phyloP scores from a whole-genome alignment of 2,113 vertebrate species.

The Sinocyclocheilus anophthalmus region DNA sequence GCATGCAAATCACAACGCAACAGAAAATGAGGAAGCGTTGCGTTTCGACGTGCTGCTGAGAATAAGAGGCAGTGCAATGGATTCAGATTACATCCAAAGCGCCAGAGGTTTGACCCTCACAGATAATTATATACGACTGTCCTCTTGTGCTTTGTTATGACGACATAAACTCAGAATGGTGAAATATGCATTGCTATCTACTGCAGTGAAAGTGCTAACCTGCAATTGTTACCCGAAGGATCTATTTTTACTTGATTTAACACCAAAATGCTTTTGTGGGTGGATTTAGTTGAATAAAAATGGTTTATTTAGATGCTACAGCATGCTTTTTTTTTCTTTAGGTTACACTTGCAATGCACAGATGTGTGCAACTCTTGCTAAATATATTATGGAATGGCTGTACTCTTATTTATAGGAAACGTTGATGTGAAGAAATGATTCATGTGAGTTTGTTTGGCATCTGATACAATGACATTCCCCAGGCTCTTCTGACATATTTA shows the following conservation, averaged over 20 bases:
- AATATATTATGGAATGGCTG: neutral
- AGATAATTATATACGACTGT: neutral
- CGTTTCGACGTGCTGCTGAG: neutral
- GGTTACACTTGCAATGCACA: neutral
- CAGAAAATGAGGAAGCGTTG: neutral
- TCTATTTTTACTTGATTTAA: neutral
- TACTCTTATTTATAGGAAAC: neutral
- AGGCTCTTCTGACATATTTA: slow-evolving; percentile 41
- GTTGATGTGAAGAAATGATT: neutral
- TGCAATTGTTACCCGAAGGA: neutral
- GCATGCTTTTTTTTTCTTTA: neutral
- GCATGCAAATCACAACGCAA: neutral
- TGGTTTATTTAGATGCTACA: neutral
- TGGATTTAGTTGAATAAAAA: neutral
- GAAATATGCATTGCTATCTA: neutral
- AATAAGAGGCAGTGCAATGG: neutral
- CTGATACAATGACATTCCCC: neutral
- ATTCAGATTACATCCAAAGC: neutral
- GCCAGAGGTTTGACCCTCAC: neutral
- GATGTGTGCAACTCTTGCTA: neutral
- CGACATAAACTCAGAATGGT: neutral
- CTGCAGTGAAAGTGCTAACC: neutral
- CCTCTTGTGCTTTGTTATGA: neutral
- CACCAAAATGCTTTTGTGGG: neutral
- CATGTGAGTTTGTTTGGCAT: neutral